Evolutionary conservation across 2,888 invertebrate species (phyloP).

Genomic region (Choristoneura rosaceana): DNA sequence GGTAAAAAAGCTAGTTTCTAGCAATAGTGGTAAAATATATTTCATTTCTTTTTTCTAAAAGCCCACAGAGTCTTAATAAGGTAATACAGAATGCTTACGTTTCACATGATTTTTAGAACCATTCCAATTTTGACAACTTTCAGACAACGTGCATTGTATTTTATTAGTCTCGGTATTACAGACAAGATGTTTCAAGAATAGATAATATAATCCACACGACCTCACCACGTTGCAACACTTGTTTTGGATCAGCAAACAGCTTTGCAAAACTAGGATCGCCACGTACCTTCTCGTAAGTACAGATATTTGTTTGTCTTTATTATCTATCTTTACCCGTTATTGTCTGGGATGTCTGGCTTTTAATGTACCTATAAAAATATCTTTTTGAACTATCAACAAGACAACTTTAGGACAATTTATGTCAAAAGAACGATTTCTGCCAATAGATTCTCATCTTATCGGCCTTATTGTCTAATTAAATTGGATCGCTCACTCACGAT

Average conservation of each 20-base stretch:
- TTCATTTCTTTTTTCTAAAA: neutral
- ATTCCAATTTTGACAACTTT: neutral
- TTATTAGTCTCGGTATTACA: neutral
- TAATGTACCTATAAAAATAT: too few species aligned
- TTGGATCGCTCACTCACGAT: too few species aligned
- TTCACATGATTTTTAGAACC: neutral
- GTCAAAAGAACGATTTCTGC: too few species aligned
- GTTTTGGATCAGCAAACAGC: neutral
- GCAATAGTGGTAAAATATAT: too few species aligned
- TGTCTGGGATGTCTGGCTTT: neutral
- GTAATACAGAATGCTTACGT: neutral
- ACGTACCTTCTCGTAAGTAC: too few species aligned
- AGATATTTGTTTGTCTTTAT: neutral
- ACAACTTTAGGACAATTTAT: too few species aligned
- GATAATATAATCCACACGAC: neutral
- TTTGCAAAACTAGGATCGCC: neutral
- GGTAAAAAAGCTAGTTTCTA: too few species aligned
- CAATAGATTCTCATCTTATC: too few species aligned
- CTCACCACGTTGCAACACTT: neutral
- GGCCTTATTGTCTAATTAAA: too few species aligned
- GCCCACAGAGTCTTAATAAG: neutral
- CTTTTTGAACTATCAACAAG: neutral
- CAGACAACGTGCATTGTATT: constrained; percentile 3
- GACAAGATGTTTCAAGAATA: neutral
- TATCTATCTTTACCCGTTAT: neutral